A percentile compares a stretch with the other conserved stretches of the same genome.
Conservation (phyloP, 2,888 invertebrate species). For the Drosophila conformis region DNA sequence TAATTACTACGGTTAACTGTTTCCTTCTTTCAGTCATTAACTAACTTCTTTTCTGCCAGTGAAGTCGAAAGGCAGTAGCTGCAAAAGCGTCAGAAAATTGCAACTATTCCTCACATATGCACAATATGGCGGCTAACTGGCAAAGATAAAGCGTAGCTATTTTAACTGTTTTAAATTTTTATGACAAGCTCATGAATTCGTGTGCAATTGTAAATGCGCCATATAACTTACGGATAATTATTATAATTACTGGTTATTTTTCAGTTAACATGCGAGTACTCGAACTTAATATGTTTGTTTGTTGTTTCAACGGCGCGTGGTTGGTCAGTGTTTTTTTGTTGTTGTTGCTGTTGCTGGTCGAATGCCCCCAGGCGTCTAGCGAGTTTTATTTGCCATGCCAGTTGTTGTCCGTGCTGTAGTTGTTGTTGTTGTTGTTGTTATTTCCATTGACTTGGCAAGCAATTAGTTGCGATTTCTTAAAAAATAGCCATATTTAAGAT, state of each 20-base stretch:
- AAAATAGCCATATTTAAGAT: conserved; percentile 54
- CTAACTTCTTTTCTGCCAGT: not conserved
- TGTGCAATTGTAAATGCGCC: conserved; percentile 75
- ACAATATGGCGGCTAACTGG: conserved; percentile 42
- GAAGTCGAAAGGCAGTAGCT: conserved; percentile 2
- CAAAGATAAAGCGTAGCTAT: conserved; percentile 51
- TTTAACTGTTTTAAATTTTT: conserved; percentile 63
- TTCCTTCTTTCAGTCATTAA: not conserved
- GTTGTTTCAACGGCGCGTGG: conserved; percentile 24
- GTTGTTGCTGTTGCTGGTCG: conserved; percentile 32
- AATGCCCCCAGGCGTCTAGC: conserved; percentile 52
- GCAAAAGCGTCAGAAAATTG: conserved; percentile 14
- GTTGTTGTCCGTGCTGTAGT: conserved; percentile 13
- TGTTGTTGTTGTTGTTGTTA: conserved; percentile 16
- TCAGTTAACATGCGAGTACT: conserved; percentile 66
- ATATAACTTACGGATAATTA: conserved; percentile 80
- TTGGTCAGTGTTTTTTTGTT: conserved; percentile 13
- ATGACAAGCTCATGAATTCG: conserved; percentile 77
- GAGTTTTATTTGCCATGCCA: conserved; percentile 36
- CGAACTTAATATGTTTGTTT: conserved; percentile 33
- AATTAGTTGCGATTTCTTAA: conserved; percentile 57
- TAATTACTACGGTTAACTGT: not conserved
- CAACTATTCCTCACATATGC: conserved; percentile 23
- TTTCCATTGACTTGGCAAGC: conserved; percentile 35
- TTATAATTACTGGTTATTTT: conserved; percentile 78